Evolutionary conservation across 2,113 vertebrate genomes (phyloP), one percentile per base, ranked within the genome.

Genomic region (Pardalotus punctatus): DNA sequence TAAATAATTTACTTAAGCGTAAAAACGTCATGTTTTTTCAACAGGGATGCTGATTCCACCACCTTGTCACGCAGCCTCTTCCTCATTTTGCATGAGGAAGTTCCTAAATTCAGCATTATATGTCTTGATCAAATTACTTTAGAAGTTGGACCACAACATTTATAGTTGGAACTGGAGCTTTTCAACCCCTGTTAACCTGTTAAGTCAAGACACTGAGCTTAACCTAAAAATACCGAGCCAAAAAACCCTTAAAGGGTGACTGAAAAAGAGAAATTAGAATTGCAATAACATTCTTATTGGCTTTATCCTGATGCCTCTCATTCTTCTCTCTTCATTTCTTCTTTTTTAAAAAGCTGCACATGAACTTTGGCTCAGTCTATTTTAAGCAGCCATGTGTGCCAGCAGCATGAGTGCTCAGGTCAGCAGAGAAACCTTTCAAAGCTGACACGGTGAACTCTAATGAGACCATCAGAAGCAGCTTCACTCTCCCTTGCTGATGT

Each of bases 381-480:
- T 94, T 95, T 92, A 66, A 85, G 86, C 70, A 91, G 18, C 11
- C 43, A 79, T 18, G 3, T 47, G 43, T 88, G 29, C 27, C 86
- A 86, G 67, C 36, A 66, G 33, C 0, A 0, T 95, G 65, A 48
- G n/a, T 17, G 18, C 29, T 91, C 61, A 81, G 86, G 73, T 76
- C 87, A 89, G 84, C 47, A 66, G 28, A 91, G 85, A 81, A 91
- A 50, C 51, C 47, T 95, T 83, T 94, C 71, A 77, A 71, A 93
- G 60, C 35, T 70, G 56, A 58, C 71, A 20, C 3, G 5, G 35
- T 60, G 67, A 86, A 57, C 91, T 89, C 31, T 81, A 81, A 95
- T 56, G 71, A 92, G 76, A 70, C 82, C 82, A 77, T 60, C 58
- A 95, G 71, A 77, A 65, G 58, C 47, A 82, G 42, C 47, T 54